Conservation (phyloP, 2,797 vertebrate species). For the Sorex maritimensis region DNA sequence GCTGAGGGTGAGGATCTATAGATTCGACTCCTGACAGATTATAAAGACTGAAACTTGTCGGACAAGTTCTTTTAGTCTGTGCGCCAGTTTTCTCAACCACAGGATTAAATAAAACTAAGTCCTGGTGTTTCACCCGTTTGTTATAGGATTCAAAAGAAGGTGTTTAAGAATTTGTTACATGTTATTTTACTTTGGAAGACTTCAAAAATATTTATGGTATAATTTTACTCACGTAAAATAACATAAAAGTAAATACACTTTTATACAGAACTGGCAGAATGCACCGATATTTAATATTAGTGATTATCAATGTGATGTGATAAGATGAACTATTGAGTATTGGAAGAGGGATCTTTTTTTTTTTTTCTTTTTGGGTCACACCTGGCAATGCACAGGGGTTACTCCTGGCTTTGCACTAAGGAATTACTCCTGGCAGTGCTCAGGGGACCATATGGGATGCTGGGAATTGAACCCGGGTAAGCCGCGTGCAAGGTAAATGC, state of each 20-base stretch:
- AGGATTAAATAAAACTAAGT: not conserved
- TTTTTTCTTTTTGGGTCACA: too few relatives aligned
- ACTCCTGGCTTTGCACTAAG: too few relatives aligned
- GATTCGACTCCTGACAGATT: not conserved
- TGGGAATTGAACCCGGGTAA: too few relatives aligned
- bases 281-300: not conserved
- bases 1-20: not conserved
- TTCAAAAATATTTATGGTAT: too few relatives aligned
- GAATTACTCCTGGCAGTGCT: not conserved
- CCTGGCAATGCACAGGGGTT: too few relatives aligned
- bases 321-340: not conserved
- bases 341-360: not conserved
- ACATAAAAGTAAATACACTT: not conserved
- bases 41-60: not conserved
- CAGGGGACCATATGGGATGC: too few relatives aligned
- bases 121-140: not conserved
- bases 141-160: conserved; percentile 9
- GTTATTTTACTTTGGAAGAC: not conserved
- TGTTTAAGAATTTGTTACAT: not conserved
- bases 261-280: not conserved
- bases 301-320: not conserved
- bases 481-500: too few relatives aligned
- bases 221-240: not conserved
- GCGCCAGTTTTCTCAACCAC: not conserved
- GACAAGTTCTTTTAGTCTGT: not conserved